Base-by-base conservation (phyloP, 2,888 invertebrate species). In the Nemurella pictetii region DNA sequence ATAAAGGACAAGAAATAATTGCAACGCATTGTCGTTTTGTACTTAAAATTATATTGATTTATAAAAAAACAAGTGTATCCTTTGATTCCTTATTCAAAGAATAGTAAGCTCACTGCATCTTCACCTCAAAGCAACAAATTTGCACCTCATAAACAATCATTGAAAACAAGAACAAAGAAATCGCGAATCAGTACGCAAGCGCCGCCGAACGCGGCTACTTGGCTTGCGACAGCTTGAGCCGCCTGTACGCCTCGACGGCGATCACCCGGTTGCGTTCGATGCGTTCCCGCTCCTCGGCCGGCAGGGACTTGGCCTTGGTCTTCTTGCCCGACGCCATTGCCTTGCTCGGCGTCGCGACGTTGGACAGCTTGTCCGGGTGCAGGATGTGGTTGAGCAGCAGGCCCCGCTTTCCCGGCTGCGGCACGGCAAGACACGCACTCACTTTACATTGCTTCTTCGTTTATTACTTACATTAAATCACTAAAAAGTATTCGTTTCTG, bases 231-330 rank as follows among this genome's bases (percentile, higher is more conserved):
- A 15, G 55, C 55, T 35, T 32, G 7, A 82, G 35, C 28, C 72
- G 36, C 20, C 82, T 55, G 72, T 83, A 83, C 55, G 83, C 83
- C 55, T 83, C 83, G 25, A 83, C 83, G n/a, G 83, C 83, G 5
- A 27, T 25, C 55, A 83, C 20, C 20, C 83, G 73, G 28, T 83
- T 28, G 12, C 32, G 28, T 74, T 83, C 83, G 26, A 74, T 36
- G 28, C 30, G 83, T 83, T 73, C 83, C n/a, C 26, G 73, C 28
- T 80, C 81, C n/a, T 25, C 28, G 30, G 12, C n/a, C 12, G 36
- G 27, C n/a, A 72, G 5, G 0, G 26, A 27, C 28, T 73, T 55
- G 30, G 83, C 25, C 26, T 72, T 35, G 32, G 30, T 75, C 32
- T 83, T 55, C 73, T 83, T 27, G 73, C 4, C 55, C 55, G n/a